Percentiles rank a stretch among this genome's conserved stretches.
phyloP scores from a whole-genome alignment of 2,888 invertebrate species.

The Parnassius smintheus region DNA sequence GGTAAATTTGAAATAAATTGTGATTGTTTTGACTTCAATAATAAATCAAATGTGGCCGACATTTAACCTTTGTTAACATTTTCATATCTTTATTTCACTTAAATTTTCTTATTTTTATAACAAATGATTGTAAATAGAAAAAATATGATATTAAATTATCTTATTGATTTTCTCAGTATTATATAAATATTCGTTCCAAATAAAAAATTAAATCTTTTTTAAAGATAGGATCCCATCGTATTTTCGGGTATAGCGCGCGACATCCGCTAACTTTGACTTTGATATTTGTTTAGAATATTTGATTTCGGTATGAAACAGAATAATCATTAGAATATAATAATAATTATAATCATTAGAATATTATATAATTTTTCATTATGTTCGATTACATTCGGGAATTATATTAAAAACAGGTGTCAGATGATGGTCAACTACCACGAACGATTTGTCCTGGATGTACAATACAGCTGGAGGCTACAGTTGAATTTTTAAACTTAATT shows the following conservation, averaged over 20 bases:
- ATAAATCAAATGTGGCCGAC: slow-evolving; percentile 62
- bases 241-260: slow-evolving; percentile 8
- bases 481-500: slow-evolving; percentile 87
- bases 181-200: neutral
- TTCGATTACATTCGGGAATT: neutral
- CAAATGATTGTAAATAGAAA: neutral
- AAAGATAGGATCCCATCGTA: slow-evolving; percentile 12
- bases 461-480: slow-evolving; percentile 87
- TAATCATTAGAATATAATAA: too few relatives aligned
- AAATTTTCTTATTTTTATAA: neutral
- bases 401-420: slow-evolving; percentile 75
- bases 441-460: slow-evolving; percentile 89
- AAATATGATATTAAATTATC: too few relatives aligned
- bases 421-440: slow-evolving; percentile 86
- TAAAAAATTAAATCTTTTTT: neutral
- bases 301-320: too few relatives aligned
- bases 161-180: too few relatives aligned
- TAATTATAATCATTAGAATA: too few relatives aligned
- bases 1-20: slow-evolving; percentile 76
- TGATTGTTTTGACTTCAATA: slow-evolving; percentile 71
- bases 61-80: slow-evolving; percentile 44
- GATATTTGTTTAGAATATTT: slow-evolving; percentile 1
- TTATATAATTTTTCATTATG: too few relatives aligned
- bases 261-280: slow-evolving; percentile 24
- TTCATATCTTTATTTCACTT: slow-evolving; percentile 45